Evolutionary conservation across 2,888 invertebrate species (phyloP).

Genomic region (Ariolimax columbianus): DNA sequence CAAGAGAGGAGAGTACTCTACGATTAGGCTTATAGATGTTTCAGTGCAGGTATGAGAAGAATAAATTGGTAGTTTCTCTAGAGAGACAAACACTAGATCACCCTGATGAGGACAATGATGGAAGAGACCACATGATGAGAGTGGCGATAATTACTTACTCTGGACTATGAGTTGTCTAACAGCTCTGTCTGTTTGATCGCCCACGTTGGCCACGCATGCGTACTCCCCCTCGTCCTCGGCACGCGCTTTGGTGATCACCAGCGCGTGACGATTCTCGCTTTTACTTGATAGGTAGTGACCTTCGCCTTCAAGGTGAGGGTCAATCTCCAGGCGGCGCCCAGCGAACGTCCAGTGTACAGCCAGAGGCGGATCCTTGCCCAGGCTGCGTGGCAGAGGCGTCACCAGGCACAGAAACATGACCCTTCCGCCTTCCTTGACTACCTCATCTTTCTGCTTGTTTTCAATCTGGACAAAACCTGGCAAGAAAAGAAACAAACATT

Average conservation of each 20-base stretch:
- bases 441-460: conserved; percentile 41
- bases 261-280: conserved; percentile 60
- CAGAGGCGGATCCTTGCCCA: conserved; percentile 27
- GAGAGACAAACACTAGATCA: no score
- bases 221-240: conserved; percentile 64
- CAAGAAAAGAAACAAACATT: background rate
- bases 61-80: no score
- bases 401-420: conserved; percentile 49
- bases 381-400: conserved; percentile 35
- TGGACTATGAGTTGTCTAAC: conserved; percentile 59
- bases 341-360: conserved; percentile 49
- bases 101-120: no score
- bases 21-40: no score
- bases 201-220: conserved; percentile 63
- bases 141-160: conserved; percentile 53
- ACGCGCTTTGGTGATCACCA: conserved; percentile 61
- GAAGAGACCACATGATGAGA: background rate
- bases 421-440: conserved; percentile 45
- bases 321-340: conserved; percentile 44
- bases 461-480: conserved; percentile 50
- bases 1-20: no score
- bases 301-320: conserved; percentile 20
- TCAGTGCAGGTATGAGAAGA: no score
- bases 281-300: conserved; percentile 57
- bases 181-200: conserved; percentile 58